Base-by-base conservation (phyloP, 2,797 vertebrate genomes). In the Tiaroga cobitis region DNA sequence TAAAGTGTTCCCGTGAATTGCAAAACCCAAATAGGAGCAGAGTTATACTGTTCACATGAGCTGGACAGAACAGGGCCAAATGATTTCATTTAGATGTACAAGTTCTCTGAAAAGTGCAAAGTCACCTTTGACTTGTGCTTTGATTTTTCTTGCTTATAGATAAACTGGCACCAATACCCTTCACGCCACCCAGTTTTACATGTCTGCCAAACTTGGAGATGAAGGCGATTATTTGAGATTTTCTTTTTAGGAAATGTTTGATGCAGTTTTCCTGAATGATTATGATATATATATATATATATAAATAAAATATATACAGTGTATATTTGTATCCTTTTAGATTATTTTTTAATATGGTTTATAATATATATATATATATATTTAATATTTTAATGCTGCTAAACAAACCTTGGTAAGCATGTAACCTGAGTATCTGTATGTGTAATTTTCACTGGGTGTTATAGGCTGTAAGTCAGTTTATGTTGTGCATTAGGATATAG, bases 401-500 rank as follows among this genome's bases (percentile, higher is more conserved):
- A 7, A 11, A 29, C 16, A 21, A 24, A 24, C 1, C 26, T 49
- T 49, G 19, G 16, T 32, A 74, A 51, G 11, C 51, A 16, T 78
- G 54, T n/a, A n/a, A 26, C 15, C 15, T 26, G 3, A 21, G 11
- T 76, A 16, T 56, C 11, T 59, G 7, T 37, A 29, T 18, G 37
- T 43, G n/a, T 26, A 15, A 26, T 63, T 41, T 29, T 29, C 24
- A 41, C 1, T 43, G 16, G 74, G 24, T 76, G 51, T 76, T n/a
- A 77, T 56, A 56, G 21, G 32, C 61, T 32, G 13, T 10, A 13
- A n/a, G 73, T 51, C 15, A 16, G 79, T 69, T 81, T 81, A 81
- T n/a, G 29, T 80, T 81, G 43, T 67, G 68, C 46, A 80, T 70
- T 59, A 73, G 78, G 43, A 70, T 68, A 82, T 82, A 76, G 51